Conservation (phyloP, 2,113 vertebrate species). For the Struthio camelus region DNA sequence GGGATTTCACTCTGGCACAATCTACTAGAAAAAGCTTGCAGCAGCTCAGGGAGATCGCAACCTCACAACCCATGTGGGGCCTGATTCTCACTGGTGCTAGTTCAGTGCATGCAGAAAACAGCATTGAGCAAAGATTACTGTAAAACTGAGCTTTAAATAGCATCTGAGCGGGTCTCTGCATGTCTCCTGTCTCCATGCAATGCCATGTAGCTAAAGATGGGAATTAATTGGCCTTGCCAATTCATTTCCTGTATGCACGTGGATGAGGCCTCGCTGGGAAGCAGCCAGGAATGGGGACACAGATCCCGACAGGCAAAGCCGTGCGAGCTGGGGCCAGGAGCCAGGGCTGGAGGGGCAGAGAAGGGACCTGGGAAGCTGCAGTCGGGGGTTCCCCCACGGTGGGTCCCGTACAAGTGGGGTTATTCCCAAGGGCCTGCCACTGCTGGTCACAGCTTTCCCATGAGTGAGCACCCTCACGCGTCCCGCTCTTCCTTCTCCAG, state of each 20-base stretch:
- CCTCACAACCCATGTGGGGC: neutral
- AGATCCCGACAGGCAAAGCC: neutral
- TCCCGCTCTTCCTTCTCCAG: conserved; percentile 62
- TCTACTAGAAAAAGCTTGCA: neutral
- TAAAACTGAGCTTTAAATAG: neutral
- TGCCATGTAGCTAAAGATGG: neutral
- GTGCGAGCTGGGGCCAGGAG: neutral
- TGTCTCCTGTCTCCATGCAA: rapidly evolving
- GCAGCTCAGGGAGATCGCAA: neutral
- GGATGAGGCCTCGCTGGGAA: neutral
- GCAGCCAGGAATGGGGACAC: neutral
- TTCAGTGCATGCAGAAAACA: neutral
- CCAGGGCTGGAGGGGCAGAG: neutral
- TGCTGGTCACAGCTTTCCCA: neutral
- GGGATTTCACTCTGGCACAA: neutral
- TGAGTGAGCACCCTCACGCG: neutral
- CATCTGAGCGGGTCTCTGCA: neutral
- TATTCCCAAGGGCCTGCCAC: neutral
- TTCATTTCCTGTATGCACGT: neutral
- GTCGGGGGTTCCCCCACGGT: neutral
- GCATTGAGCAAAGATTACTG: neutral
- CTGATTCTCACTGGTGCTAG: neutral
- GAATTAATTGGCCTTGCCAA: neutral
- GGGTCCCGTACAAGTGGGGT: rapidly evolving
- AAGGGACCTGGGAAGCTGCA: neutral